phyloP scores from a whole-genome alignment of 2,113 vertebrate species.

The Pionites leucogaster region DNA sequence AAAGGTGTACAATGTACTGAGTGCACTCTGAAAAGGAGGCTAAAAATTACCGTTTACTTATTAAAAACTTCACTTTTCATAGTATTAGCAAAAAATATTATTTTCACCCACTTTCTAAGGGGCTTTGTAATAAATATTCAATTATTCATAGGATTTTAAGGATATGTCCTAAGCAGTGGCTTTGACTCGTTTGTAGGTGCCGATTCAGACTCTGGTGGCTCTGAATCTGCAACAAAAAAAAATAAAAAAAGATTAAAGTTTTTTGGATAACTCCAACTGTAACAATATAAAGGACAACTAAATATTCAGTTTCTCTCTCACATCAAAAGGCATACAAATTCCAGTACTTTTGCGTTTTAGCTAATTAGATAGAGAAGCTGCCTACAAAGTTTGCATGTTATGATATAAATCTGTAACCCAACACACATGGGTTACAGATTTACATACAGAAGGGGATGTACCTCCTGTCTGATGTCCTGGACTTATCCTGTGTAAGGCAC shows the following conservation, averaged over 20 bases:
- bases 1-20: not conserved
- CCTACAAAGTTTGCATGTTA: not conserved
- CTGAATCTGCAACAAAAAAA: conserved; percentile 12
- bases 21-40: not conserved
- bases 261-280: not conserved
- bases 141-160: not conserved
- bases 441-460: not conserved
- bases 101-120: not conserved
- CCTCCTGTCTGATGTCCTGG: not conserved
- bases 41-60: not conserved
- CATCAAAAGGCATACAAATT: not conserved
- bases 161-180: not conserved
- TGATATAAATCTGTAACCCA: not conserved
- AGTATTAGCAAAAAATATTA: not conserved
- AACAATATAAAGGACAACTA: not conserved
- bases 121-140: not conserved
- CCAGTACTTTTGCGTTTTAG: not conserved
- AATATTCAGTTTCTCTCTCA: not conserved
- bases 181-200: not conserved
- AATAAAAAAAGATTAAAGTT: not conserved
- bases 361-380: not conserved
- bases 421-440: not conserved
- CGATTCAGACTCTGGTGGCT: not conserved
- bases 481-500: not conserved
- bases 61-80: not conserved